Percentiles rank a stretch among this genome's conserved stretches.
phyloP scores from a whole-genome alignment of 2,888 invertebrate species.

The Pachymerium ferrugineum region DNA sequence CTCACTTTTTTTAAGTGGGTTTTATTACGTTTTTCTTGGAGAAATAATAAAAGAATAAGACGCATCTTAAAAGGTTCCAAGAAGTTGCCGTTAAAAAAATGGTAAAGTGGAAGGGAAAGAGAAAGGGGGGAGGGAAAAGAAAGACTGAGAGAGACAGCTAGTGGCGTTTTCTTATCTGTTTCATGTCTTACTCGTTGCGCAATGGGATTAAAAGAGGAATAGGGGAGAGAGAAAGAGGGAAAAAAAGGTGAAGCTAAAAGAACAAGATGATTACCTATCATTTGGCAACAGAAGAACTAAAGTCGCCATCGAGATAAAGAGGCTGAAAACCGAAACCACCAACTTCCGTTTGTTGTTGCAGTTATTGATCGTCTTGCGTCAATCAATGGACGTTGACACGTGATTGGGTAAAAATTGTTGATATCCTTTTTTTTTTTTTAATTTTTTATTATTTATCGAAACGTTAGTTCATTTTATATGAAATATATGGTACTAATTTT shows the following conservation, averaged over 20 bases:
- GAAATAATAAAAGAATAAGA: no score
- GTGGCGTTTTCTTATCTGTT: background rate
- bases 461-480: no score
- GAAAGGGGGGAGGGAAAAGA: background rate
- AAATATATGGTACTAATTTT: no score
- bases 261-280: conserved; percentile 4
- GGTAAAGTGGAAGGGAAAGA: background rate
- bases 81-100: no score
- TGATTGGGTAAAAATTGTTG: background rate
- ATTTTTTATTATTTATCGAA: no score
- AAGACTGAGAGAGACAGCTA: background rate
- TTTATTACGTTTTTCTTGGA: no score
- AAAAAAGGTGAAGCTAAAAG: background rate
- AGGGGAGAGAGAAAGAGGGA: no score
- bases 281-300: background rate
- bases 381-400: background rate
- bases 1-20: no score
- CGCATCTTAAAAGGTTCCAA: no score
- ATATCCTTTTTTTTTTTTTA: no score
- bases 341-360: no score
- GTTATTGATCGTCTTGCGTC: background rate
- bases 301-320: background rate
- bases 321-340: background rate
- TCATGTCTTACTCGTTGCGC: background rate
- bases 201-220: background rate